These are phyloP conservation scores for Engraulis encrasicolus DNA, from an alignment of 2,113 vertebrate genomes.

Conservation along the genomic window DNA sequence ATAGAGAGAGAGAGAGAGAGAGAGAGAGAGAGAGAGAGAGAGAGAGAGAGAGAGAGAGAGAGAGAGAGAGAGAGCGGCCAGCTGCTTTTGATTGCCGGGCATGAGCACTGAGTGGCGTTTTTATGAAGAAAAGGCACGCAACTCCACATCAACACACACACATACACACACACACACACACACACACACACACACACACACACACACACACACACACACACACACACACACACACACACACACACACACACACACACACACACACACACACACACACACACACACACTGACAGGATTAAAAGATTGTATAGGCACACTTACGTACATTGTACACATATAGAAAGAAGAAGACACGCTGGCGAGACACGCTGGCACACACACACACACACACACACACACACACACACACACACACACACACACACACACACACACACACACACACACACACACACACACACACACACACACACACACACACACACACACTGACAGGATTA, in stretches of 20 bases:
- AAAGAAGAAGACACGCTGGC: too few species aligned
- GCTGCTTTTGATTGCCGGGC: constrained; percentile 69
- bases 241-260: constrained; percentile 9
- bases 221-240: neutral
- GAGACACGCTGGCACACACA: constrained; percentile 45
- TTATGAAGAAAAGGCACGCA: constrained; percentile 69
- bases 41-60: neutral
- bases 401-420: constrained; percentile 13
- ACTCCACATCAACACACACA: constrained; percentile 56
- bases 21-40: neutral
- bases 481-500: neutral
- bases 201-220: constrained; percentile 34
- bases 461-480: constrained; percentile 12
- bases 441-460: neutral
- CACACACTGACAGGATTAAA: too few species aligned
- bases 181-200: constrained; percentile 23
- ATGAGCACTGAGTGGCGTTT: constrained; percentile 69
- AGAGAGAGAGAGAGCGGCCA: constrained; percentile 40
- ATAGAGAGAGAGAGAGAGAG: neutral
- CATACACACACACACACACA: constrained; percentile 48
- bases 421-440: constrained; percentile 44
- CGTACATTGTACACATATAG: too few species aligned
- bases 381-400: constrained; percentile 53
- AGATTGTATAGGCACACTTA: too few species aligned
- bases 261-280: too few species aligned